These are phyloP conservation scores for Leucoma salicis DNA, from an alignment of 2,888 invertebrate species.

Conservation along the genomic window DNA sequence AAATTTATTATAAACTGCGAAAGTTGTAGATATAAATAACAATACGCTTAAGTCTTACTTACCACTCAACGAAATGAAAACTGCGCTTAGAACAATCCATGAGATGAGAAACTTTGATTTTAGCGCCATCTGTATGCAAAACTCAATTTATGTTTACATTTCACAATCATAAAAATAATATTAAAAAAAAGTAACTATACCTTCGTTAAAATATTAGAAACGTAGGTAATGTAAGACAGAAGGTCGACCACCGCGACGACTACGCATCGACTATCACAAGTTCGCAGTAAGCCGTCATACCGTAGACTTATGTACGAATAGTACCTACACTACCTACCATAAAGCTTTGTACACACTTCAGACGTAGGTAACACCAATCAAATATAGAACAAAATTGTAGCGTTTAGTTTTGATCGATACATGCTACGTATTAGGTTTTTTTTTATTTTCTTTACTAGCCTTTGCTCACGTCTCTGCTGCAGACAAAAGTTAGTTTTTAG, in stretches of 20 bases:
- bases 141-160: slow-evolving; percentile 14
- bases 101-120: slow-evolving; percentile 41
- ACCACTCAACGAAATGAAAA: slow-evolving; percentile 71
- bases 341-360: slow-evolving; percentile 29
- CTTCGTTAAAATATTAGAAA: slow-evolving; percentile 4
- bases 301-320: slow-evolving; percentile 28
- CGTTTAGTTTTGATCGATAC: slow-evolving; percentile 5
- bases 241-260: slow-evolving; percentile 32
- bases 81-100: slow-evolving; percentile 46
- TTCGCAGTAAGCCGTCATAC: slow-evolving; percentile 23
- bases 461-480: too few relatives aligned
- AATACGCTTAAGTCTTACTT: slow-evolving; percentile 50
- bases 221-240: background rate
- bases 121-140: slow-evolving; percentile 53
- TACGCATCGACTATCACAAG: slow-evolving; percentile 37
- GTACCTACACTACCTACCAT: too few relatives aligned
- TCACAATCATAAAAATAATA: slow-evolving; percentile 1
- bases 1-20: slow-evolving; percentile 37
- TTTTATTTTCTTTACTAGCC: too few relatives aligned
- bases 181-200: background rate
- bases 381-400: slow-evolving; percentile 9
- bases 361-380: slow-evolving; percentile 12
- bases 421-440: background rate
- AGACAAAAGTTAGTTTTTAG: too few relatives aligned
- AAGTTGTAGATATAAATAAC: slow-evolving; percentile 43